Conservation (phyloP, 2,797 vertebrate species). For the Cirrhinus molitorella region DNA sequence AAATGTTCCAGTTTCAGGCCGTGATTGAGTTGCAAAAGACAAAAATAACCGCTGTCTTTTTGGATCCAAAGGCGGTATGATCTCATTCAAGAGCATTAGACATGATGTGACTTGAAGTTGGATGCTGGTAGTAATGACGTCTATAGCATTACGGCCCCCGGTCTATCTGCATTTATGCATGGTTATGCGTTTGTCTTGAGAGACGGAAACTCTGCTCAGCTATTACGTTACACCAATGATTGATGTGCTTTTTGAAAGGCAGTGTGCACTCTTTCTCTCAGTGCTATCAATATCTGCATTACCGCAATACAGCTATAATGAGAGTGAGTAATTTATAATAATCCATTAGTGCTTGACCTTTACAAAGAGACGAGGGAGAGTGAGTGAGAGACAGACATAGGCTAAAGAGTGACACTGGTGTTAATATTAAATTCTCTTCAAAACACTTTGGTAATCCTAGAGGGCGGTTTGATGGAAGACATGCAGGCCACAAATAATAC, state of each 20-base stretch:
- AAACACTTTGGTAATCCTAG: background rate
- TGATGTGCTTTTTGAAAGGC: conserved; percentile 31
- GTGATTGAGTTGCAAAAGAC: background rate
- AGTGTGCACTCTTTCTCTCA: background rate
- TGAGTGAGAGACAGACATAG: background rate
- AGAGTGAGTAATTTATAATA: conserved; percentile 35
- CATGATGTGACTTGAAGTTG: conserved; percentile 17
- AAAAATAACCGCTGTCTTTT: conserved; percentile 10
- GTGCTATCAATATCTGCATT: conserved; percentile 41
- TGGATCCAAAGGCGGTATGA: background rate
- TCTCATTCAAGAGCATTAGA: conserved; percentile 18
- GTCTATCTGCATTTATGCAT: background rate
- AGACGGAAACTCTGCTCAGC: background rate
- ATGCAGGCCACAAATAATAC: background rate
- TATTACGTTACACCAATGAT: background rate
- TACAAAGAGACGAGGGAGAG: conserved; percentile 11
- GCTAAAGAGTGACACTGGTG: background rate
- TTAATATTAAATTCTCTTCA: conserved; percentile 26
- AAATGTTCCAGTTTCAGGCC: conserved; percentile 1
- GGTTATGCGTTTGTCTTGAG: background rate
- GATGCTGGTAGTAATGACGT: conserved; percentile 21
- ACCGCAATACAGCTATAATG: conserved; percentile 24
- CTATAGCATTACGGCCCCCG: background rate
- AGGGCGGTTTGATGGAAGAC: background rate
- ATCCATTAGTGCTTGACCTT: conserved; percentile 51